Evolutionary conservation across 1,140 invertebrate species (phyloP).

Genomic region (Spodoptera litura): DNA sequence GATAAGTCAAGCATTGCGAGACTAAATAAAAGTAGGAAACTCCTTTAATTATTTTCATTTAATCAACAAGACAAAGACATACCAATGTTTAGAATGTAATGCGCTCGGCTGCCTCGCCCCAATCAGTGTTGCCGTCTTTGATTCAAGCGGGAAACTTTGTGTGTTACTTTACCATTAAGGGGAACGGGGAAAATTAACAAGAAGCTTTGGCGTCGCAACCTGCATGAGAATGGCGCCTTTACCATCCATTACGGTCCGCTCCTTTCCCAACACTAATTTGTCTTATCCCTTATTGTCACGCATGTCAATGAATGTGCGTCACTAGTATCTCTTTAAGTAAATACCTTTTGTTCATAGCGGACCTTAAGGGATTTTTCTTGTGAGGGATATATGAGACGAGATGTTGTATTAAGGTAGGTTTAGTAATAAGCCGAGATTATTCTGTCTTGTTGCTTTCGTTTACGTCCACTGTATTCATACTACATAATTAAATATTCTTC

Average conservation of each 20-base stretch:
- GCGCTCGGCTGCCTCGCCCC: constrained; percentile 59
- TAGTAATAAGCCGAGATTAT: constrained; percentile 7
- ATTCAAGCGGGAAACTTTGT: constrained; percentile 69
- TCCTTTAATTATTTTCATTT: constrained; percentile 47
- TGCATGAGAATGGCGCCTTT: constrained; percentile 76
- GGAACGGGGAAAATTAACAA: constrained; percentile 76
- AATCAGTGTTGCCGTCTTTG: constrained; percentile 70
- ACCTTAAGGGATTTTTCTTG: constrained; percentile 43
- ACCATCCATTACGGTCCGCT: constrained; percentile 66
- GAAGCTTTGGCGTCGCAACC: constrained; percentile 63
- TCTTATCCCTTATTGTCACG: constrained; percentile 64
- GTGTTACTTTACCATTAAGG: constrained; percentile 77
- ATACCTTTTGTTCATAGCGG: constrained; percentile 25
- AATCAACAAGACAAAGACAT: constrained; percentile 47
- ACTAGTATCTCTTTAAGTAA: constrained; percentile 27
- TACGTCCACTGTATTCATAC: neutral
- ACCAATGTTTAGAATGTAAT: constrained; percentile 58
- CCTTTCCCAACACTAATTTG: constrained; percentile 66
- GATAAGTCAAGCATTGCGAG: neutral
- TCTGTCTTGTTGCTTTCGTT: neutral
- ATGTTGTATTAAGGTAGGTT: constrained; percentile 4
- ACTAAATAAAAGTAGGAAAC: constrained; percentile 40
- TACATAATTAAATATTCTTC: neutral
- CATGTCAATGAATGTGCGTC: constrained; percentile 60
- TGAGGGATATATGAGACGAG: constrained; percentile 5